Evolutionary conservation across 2,113 vertebrate species (phyloP).

Genomic region (Neolamprologus ventralis): DNA sequence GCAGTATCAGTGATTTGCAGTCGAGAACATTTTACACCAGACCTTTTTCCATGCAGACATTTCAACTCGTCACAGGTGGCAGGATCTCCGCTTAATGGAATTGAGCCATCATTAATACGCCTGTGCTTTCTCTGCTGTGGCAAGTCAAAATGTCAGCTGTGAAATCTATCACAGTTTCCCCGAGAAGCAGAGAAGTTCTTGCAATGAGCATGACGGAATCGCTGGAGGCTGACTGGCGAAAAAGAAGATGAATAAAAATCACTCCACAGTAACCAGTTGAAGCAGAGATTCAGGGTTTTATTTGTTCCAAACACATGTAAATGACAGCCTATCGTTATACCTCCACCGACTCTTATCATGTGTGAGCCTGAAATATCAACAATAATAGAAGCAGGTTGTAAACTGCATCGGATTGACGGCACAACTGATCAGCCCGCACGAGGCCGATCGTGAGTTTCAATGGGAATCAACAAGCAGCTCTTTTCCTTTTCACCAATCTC

Average conservation of each 20-base stretch:
- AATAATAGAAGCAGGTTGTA: neutral
- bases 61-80: neutral
- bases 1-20: neutral
- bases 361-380: neutral
- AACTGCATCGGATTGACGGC: neutral
- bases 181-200: neutral
- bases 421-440: neutral
- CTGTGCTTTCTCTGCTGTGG: neutral
- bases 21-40: neutral
- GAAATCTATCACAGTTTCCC: neutral
- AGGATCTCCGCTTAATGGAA: neutral
- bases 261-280: neutral
- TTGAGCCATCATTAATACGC: neutral
- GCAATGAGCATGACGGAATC: neutral
- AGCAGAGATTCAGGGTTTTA: neutral
- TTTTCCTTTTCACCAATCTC: slow-evolving; percentile 31
- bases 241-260: neutral
- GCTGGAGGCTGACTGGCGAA: neutral
- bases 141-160: neutral
- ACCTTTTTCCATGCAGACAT: neutral
- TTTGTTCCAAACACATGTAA: neutral
- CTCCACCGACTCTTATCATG: neutral
- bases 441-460: neutral
- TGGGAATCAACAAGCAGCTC: neutral
- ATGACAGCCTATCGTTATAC: neutral